phyloP scores from a whole-genome alignment of 2,797 vertebrate genomes.

The Ispidina picta region DNA sequence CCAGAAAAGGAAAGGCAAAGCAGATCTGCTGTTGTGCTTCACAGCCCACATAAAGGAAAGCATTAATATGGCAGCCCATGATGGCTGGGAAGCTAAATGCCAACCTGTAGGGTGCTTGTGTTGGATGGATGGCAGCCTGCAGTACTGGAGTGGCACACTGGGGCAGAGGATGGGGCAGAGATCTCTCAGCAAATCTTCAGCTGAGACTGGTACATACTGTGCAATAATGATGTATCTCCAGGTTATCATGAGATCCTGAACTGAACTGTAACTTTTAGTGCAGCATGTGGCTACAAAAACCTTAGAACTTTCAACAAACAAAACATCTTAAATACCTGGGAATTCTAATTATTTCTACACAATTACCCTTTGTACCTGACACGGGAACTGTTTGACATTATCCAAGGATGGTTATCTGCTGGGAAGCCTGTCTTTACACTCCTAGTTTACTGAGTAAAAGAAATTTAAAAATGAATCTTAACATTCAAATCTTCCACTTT shows the following conservation, averaged over 20 bases:
- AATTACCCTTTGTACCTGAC: neutral
- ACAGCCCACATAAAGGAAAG: neutral
- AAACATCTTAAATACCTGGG: neutral
- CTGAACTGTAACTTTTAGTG: neutral
- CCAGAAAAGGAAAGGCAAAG: neutral
- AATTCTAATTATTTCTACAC: neutral
- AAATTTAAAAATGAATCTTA: neutral
- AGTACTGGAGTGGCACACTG: rapidly evolving
- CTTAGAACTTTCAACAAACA: neutral
- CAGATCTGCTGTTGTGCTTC: neutral
- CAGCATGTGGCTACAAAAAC: neutral
- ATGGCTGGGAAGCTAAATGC: too few relatives aligned
- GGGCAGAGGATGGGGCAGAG: neutral
- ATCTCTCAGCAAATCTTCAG: neutral
- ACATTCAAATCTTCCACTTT: neutral
- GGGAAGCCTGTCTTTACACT: neutral
- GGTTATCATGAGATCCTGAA: neutral
- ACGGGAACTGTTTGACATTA: neutral
- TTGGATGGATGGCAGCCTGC: rapidly evolving
- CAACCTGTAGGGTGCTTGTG: too few relatives aligned
- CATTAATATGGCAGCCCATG: neutral
- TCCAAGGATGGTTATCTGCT: neutral
- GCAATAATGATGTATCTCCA: neutral
- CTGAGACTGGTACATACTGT: rapidly evolving
- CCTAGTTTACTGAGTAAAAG: neutral